These are phyloP conservation scores for Herminia tarsipennalis DNA, from an alignment of 2,888 invertebrate species.

Conservation along the genomic window DNA sequence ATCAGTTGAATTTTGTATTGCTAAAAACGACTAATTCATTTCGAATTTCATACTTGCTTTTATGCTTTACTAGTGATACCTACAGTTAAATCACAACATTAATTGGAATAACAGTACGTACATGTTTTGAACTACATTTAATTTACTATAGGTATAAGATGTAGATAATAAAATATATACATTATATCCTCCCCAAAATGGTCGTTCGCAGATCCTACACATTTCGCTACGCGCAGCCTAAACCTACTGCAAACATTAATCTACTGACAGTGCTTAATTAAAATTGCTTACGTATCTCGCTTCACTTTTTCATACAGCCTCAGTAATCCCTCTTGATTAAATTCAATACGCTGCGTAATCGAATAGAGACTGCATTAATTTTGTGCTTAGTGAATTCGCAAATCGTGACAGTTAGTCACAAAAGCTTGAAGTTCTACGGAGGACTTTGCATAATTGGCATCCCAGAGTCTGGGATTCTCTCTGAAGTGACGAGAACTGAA, in stretches of 20 bases:
- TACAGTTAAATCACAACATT: no score
- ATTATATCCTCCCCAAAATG: background rate
- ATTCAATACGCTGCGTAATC: slow-evolving; percentile 20
- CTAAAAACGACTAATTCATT: no score
- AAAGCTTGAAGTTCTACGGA: slow-evolving; percentile 63
- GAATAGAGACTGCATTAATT: slow-evolving; percentile 31
- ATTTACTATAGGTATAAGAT: no score
- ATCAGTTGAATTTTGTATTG: background rate
- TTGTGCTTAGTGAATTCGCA: slow-evolving; percentile 41
- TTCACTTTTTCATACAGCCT: no score
- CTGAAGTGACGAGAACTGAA: slow-evolving; percentile 46
- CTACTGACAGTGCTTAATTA: slow-evolving; percentile 10
- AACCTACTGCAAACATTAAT: slow-evolving; percentile 22
- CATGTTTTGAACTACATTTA: no score
- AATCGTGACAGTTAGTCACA: slow-evolving; percentile 62
- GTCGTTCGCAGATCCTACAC: background rate
- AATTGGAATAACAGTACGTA: no score
- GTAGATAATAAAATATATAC: no score
- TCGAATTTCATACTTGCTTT: no score
- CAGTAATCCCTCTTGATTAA: slow-evolving; percentile 24
- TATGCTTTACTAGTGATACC: no score
- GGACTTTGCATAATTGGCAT: slow-evolving; percentile 76
- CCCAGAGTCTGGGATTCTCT: slow-evolving; percentile 40
- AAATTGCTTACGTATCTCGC: no score
- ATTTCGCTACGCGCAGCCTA: background rate